Percentiles rank a stretch among this genome's conserved stretches.
These are phyloP conservation scores for Eulacestoma nigropectus DNA, from an alignment of 2,113 vertebrate genomes.

Conservation along the genomic window DNA sequence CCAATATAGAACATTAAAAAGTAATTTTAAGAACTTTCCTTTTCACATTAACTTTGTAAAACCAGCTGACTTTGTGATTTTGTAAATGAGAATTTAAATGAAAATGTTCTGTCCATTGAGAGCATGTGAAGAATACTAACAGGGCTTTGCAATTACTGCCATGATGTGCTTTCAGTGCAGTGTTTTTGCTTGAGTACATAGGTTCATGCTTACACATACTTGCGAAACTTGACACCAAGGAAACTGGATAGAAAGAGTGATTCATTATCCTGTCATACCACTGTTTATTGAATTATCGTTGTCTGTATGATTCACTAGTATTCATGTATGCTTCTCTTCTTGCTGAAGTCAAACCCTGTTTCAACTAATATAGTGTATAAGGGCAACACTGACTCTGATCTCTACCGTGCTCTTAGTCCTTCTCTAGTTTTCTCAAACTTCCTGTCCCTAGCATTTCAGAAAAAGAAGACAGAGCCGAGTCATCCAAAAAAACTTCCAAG, in stretches of 20 bases:
- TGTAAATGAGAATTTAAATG: constrained; percentile 40
- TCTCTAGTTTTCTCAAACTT: not conserved
- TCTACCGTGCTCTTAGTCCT: not conserved
- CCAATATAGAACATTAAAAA: constrained; percentile 28
- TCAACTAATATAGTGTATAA: not conserved
- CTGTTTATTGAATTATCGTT: not conserved
- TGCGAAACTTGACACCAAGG: not conserved
- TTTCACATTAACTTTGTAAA: constrained; percentile 40
- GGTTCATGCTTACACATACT: not conserved
- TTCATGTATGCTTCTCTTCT: not conserved
- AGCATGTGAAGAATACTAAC: not conserved
- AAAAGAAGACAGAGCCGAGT: not conserved
- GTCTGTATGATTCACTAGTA: not conserved
- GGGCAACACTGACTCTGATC: not conserved
- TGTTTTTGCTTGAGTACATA: not conserved
- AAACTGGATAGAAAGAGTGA: not conserved
- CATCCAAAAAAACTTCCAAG: not conserved
- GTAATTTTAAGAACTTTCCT: constrained; percentile 38
- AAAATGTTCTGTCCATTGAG: constrained; percentile 7
- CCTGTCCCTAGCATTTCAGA: not conserved
- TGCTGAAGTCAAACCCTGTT: not conserved
- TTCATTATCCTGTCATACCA: not conserved
- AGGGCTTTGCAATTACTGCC: not conserved
- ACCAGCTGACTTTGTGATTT: constrained; percentile 27
- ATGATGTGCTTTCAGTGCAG: not conserved